Percentiles rank a stretch among this genome's conserved stretches.
These are phyloP conservation scores for Hiodon tergisus DNA, from an alignment of 2,113 vertebrate species.

Conservation along the genomic window DNA sequence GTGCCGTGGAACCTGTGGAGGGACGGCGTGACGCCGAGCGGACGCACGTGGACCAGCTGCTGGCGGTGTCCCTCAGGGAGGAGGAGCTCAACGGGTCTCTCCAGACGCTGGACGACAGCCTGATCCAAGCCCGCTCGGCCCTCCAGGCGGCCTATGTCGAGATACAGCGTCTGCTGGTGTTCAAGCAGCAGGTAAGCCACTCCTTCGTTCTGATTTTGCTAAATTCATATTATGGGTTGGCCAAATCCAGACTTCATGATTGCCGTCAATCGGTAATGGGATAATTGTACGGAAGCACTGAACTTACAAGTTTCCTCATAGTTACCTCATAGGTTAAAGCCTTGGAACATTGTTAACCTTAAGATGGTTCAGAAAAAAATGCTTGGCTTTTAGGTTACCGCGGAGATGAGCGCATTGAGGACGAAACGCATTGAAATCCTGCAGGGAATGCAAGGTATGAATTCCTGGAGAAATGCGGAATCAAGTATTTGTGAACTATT, in stretches of 20 bases:
- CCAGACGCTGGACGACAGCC: conserved; percentile 73
- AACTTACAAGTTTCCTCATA: too few species aligned
- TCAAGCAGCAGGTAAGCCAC: conserved; percentile 82
- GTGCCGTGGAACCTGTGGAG: not conserved
- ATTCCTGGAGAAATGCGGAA: not conserved
- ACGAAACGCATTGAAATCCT: conserved; percentile 86
- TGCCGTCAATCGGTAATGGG: too few species aligned
- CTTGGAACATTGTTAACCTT: too few species aligned
- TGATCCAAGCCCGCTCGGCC: conserved; percentile 77
- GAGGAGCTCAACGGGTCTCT: conserved; percentile 83
- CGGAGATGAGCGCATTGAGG: conserved; percentile 86
- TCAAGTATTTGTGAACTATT: too few species aligned
- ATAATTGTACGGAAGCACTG: too few species aligned
- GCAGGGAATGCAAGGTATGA: conserved; percentile 86
- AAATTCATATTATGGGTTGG: too few species aligned
- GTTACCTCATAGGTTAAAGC: too few species aligned
- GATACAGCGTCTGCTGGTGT: conserved; percentile 81
- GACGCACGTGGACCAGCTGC: conserved; percentile 82
- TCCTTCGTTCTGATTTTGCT: not conserved
- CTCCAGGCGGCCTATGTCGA: conserved; percentile 85
- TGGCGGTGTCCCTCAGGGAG: conserved; percentile 83
- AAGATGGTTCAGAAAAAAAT: not conserved
- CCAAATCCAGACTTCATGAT: too few species aligned
- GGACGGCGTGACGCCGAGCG: conserved; percentile 63
- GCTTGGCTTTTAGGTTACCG: conserved; percentile 65